Evolutionary conservation across 2,113 vertebrate species (phyloP).

Genomic region (Fulmarus glacialis): DNA sequence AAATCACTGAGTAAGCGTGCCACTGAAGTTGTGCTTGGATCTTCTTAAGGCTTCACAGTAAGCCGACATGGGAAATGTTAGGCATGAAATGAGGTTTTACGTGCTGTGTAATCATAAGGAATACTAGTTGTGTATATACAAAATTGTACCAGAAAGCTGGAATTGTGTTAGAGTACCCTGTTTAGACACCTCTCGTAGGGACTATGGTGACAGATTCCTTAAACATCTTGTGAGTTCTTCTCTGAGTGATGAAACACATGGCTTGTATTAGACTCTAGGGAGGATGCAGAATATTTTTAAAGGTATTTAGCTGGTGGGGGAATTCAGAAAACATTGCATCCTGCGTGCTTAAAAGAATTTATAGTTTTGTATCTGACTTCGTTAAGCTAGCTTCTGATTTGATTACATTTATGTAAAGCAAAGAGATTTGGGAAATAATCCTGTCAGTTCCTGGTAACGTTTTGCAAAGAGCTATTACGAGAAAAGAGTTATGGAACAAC

Average conservation of each 20-base stretch:
- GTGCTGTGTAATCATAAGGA: background rate
- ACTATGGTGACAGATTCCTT: background rate
- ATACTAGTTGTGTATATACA: background rate
- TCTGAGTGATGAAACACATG: background rate
- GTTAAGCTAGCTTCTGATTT: background rate
- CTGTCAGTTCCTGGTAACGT: background rate
- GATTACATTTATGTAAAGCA: background rate
- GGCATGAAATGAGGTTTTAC: background rate
- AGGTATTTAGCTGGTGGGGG: background rate
- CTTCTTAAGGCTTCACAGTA: background rate
- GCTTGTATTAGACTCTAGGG: background rate
- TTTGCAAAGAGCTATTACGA: background rate
- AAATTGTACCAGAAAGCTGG: background rate
- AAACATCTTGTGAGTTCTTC: background rate
- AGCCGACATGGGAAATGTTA: background rate
- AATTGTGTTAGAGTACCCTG: background rate
- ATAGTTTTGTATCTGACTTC: background rate
- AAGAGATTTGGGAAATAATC: background rate
- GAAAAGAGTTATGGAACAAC: background rate
- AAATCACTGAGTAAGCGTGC: background rate
- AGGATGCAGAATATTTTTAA: background rate
- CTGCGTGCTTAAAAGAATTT: background rate
- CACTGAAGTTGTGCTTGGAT: background rate
- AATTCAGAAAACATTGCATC: background rate
- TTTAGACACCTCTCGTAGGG: background rate